Percentiles rank a stretch among this genome's conserved stretches.
Conservation (phyloP, 2,888 invertebrate species). For the Drosophila engyochracea region DNA sequence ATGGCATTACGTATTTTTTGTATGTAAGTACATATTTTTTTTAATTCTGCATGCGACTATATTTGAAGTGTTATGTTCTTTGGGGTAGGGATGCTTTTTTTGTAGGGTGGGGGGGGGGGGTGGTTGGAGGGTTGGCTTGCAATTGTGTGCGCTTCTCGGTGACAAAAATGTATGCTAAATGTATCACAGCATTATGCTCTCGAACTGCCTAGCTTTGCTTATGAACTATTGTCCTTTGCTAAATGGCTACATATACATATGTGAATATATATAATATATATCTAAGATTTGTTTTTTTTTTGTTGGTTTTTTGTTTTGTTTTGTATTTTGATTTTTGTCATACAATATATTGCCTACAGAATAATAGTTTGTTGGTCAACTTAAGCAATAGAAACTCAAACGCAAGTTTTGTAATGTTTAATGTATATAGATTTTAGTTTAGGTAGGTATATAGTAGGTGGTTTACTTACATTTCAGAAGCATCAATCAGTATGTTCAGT, state of each 20-base stretch:
- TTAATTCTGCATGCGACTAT: slow-evolving; percentile 37
- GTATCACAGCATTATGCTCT: slow-evolving; percentile 83
- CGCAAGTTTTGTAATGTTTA: slow-evolving; percentile 40
- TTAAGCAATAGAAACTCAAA: slow-evolving; percentile 49
- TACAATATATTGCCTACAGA: slow-evolving; percentile 24
- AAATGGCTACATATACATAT: slow-evolving; percentile 50
- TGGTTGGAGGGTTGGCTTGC: slow-evolving; percentile 13
- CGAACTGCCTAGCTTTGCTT: slow-evolving; percentile 78
- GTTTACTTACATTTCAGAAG: slow-evolving; percentile 80
- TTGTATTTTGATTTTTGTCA: slow-evolving; percentile 16
- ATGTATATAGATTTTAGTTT: slow-evolving; percentile 40
- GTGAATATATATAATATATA: slow-evolving; percentile 19
- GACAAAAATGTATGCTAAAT: slow-evolving; percentile 72
- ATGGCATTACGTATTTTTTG: slow-evolving; percentile 40
- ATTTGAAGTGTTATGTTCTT: slow-evolving; percentile 18
- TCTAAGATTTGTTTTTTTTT: slow-evolving; percentile 22
- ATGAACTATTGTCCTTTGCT: slow-evolving; percentile 71
- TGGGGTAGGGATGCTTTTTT: neutral
- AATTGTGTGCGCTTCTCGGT: slow-evolving; percentile 49
- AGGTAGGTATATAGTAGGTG: slow-evolving; percentile 39
- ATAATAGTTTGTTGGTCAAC: slow-evolving; percentile 19
- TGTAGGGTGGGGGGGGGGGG: neutral
- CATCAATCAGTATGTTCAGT: slow-evolving; percentile 75
- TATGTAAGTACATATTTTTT: slow-evolving; percentile 10
- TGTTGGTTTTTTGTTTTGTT: neutral